Conservation (phyloP, 2,113 vertebrate genomes). For the Melanerpes formicivorus region DNA sequence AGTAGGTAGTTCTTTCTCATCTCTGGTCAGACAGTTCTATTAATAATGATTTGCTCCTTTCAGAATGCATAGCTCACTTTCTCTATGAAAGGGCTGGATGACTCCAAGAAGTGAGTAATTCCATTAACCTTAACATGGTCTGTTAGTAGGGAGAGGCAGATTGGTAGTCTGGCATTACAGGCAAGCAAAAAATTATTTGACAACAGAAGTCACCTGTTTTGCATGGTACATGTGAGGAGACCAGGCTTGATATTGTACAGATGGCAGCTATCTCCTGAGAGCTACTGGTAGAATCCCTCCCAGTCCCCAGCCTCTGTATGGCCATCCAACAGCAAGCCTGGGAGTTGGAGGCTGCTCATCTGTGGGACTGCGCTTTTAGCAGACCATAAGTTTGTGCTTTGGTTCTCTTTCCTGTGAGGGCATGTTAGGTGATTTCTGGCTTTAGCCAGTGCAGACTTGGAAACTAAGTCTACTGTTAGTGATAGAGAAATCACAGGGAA, state of each 20-base stretch:
- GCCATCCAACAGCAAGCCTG: neutral
- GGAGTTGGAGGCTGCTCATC: neutral
- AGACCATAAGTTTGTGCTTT: neutral
- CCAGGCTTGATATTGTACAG: neutral
- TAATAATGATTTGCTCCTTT: neutral
- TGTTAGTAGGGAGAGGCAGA: neutral
- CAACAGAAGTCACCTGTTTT: neutral
- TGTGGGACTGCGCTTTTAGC: neutral
- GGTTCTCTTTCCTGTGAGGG: neutral
- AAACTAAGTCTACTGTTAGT: constrained; percentile 11
- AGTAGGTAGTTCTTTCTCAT: neutral
- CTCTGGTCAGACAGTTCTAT: neutral
- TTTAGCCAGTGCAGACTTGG: neutral
- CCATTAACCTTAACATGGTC: neutral
- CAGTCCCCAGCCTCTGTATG: neutral
- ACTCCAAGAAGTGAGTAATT: neutral
- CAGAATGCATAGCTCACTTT: neutral
- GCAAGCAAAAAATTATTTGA: neutral
- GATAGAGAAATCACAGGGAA: neutral
- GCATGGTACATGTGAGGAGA: neutral
- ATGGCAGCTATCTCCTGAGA: neutral
- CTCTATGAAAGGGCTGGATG: neutral
- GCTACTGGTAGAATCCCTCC: neutral
- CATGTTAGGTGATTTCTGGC: neutral
- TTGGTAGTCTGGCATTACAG: neutral